These are phyloP conservation scores for Clytia hemisphaerica DNA, from an alignment of 30 jellyfish, hydroid and myxozoan species.

Conservation along the genomic window DNA sequence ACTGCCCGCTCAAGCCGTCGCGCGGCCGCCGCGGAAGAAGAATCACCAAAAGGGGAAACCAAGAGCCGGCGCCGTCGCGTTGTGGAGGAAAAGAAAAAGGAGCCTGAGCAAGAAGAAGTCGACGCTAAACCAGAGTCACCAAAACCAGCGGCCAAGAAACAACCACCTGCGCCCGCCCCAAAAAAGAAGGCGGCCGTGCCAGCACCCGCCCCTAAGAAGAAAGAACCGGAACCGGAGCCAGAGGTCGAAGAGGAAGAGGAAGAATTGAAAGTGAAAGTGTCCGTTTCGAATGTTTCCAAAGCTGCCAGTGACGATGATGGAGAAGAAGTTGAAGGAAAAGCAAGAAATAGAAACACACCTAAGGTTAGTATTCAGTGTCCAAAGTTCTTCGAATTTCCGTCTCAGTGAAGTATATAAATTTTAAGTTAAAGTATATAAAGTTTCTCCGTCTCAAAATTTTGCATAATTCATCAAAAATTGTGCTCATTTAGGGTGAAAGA, in stretches of 20 bases:
- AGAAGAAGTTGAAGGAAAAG: constrained; percentile 63
- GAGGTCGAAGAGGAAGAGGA: constrained; percentile 11
- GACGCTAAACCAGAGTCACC: constrained; percentile 30
- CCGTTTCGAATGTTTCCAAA: not conserved
- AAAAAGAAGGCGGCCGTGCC: constrained; percentile 12
- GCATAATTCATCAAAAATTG: no score
- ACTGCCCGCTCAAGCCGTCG: not conserved
- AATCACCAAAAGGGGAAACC: constrained; percentile 20
- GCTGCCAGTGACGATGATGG: constrained; percentile 37
- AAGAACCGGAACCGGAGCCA: constrained; percentile 21
- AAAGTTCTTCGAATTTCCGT: not conserved
- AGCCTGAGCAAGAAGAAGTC: constrained; percentile 33
- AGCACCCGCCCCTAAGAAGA: constrained; percentile 20
- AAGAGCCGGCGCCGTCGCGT: constrained; percentile 29
- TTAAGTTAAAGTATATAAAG: constrained; percentile 16
- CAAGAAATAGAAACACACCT: constrained; percentile 48
- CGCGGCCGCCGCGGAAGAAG: no score
- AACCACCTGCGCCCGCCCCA: constrained; percentile 18
- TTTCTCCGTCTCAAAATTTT: no score
- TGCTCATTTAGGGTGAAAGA: no score
- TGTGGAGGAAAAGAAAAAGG: constrained; percentile 25
- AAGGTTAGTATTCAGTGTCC: not conserved
- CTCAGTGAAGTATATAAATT: not conserved
- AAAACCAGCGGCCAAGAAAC: constrained; percentile 17
- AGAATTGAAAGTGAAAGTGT: constrained; percentile 11